Base-by-base conservation (phyloP, 2,888 invertebrate species). In the Agapetus fuscipes region DNA sequence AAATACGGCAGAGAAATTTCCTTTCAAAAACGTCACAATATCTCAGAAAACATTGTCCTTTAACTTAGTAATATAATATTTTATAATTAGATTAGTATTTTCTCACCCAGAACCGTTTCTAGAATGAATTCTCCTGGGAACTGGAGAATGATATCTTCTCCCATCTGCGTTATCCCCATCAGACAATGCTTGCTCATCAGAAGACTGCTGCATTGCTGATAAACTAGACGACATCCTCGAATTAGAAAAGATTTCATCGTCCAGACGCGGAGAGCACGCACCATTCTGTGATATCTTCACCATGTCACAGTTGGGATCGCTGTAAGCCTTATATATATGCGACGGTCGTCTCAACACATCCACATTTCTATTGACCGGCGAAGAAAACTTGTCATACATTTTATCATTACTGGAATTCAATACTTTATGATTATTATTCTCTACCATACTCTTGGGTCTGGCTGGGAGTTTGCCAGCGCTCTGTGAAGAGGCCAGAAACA, bases 221-320 rank as follows among this genome's bases (percentile, higher is more conserved):
- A 47, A 38, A 14, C 47, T 47, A 9, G 34, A 34, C 11, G 47
- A 47, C 25, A 47, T 47, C 17, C 46, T 35, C 20, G 36, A 32
- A 10, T 29, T 26, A 12, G 10, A 24, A 20, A 12, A 12, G 14
- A n/a, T 9, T 5, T 16, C 30, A 9, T 20, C 20, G 17, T 11
- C 31, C 33, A 5, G 28, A 7, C 16, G 14, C 17, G 7, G 14
- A 20, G 13, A 14, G 17, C 13, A 30, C 39, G 17, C 13, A 15
- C 7, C 27, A 25, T n/a, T 17, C 15, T 15, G 15, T 16, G 4
- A 15, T 13, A n/a, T 25, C 25, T 26, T 34, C 20, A 11, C 10
- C 30, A 17, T 24, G 17, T 47, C 43, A 17, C 46, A 47, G 29
- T 47, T 39, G 2, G 43, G 46, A 32, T 47, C 46, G 30, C 46